Evolutionary conservation across 2,797 vertebrate species (phyloP).

Genomic region (Peromyscus eremicus): DNA sequence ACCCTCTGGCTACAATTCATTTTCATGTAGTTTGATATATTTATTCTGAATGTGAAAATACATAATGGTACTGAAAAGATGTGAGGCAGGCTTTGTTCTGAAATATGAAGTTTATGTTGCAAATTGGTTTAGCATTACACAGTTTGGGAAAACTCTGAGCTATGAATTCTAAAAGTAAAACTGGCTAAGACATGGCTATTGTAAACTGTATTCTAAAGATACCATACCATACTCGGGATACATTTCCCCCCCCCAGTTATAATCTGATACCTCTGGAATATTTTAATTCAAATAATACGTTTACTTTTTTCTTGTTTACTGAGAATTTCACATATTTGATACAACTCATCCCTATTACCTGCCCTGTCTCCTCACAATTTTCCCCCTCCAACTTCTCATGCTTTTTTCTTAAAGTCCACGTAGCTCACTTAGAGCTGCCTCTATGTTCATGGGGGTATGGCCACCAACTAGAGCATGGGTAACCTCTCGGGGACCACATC

Average conservation of each 20-base stretch:
- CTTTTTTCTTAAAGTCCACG: not conserved
- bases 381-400: not conserved
- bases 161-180: not conserved
- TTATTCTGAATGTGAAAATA: not conserved
- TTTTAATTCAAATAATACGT: not conserved
- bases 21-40: not conserved
- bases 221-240: not conserved
- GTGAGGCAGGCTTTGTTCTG: not conserved
- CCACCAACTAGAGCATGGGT: not conserved
- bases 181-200: not conserved
- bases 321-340: not conserved
- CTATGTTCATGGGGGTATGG: not conserved
- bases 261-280: not conserved
- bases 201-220: not conserved
- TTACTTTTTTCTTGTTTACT: not conserved
- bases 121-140: not conserved
- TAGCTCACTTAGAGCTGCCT: not conserved
- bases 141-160: not conserved
- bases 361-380: not conserved
- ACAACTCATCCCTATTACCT: not conserved
- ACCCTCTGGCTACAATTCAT: too few species aligned
- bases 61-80: not conserved
- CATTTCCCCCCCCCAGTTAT: not conserved
- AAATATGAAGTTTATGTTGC: not conserved
- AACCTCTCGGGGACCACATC: too few species aligned